Conservation (phyloP, 2,888 invertebrate genomes). For the Acrobasis suavella region DNA sequence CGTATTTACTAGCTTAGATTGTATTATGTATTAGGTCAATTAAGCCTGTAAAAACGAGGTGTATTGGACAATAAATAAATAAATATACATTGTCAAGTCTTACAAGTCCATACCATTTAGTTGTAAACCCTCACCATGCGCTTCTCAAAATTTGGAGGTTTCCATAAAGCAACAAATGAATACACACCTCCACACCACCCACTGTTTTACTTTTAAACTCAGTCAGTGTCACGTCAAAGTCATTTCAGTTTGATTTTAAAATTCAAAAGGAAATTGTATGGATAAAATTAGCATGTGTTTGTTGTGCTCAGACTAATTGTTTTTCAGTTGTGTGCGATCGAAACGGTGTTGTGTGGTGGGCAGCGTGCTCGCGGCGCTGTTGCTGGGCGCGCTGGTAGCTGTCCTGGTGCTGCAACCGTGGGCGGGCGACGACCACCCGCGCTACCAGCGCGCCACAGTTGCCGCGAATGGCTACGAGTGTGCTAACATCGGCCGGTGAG, state of each 20-base stretch:
- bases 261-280: conserved; percentile 9
- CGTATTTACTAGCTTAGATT: too few relatives aligned
- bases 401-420: conserved; percentile 73
- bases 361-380: conserved; percentile 69
- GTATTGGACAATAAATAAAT: too few relatives aligned
- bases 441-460: conserved; percentile 82
- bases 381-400: conserved; percentile 68
- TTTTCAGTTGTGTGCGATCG: conserved; percentile 39
- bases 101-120: too few relatives aligned
- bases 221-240: conserved; percentile 5
- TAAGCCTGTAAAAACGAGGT: too few relatives aligned
- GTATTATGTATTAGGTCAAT: too few relatives aligned
- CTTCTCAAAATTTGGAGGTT: too few relatives aligned
- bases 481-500: conserved; percentile 86
- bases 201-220: conserved; percentile 12
- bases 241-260: conserved; percentile 12
- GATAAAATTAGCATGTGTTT: conserved; percentile 16
- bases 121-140: too few relatives aligned
- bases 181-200: not conserved
- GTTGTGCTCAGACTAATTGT: conserved; percentile 1
- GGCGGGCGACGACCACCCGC: conserved; percentile 58
- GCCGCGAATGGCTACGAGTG: conserved; percentile 89
- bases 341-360: conserved; percentile 56
- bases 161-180: not conserved
- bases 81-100: too few relatives aligned